A percentile compares a stretch with the other conserved stretches of the same genome.
Conservation (phyloP, 2,888 invertebrate species). For the Drosophila parthenogenetica region DNA sequence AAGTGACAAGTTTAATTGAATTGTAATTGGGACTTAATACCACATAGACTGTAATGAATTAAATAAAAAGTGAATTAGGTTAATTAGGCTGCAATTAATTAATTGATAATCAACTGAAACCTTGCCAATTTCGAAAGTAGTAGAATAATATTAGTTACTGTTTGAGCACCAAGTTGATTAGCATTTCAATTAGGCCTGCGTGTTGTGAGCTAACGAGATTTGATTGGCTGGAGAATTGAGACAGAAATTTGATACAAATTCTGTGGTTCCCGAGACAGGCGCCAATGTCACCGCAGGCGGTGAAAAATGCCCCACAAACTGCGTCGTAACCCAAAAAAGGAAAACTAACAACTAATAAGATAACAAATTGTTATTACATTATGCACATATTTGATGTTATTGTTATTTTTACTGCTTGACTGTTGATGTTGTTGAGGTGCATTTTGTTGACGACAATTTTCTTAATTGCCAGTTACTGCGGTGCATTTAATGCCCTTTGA, state of each 20-base stretch:
- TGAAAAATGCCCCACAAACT: slow-evolving; percentile 52
- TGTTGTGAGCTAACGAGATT: slow-evolving; percentile 43
- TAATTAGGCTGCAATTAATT: neutral
- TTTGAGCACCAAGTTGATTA: slow-evolving; percentile 25
- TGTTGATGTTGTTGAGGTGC: slow-evolving; percentile 47
- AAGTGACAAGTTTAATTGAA: neutral
- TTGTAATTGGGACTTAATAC: slow-evolving; percentile 7
- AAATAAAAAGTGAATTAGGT: slow-evolving; percentile 5
- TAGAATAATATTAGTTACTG: neutral
- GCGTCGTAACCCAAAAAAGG: slow-evolving; percentile 49
- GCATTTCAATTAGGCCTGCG: slow-evolving; percentile 43
- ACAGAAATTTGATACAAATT: slow-evolving; percentile 58
- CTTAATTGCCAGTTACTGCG: slow-evolving; percentile 40
- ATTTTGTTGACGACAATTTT: slow-evolving; percentile 46
- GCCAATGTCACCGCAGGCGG: slow-evolving; percentile 56
- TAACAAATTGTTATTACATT: slow-evolving; percentile 44
- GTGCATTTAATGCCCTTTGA: slow-evolving; percentile 59
- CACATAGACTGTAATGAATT: neutral
- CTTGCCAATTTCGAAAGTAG: slow-evolving; percentile 6
- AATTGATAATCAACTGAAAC: slow-evolving; percentile 1
- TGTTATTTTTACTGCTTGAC: slow-evolving; percentile 15
- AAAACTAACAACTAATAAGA: slow-evolving; percentile 28
- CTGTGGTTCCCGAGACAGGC: slow-evolving; percentile 40
- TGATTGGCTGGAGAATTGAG: slow-evolving; percentile 48
- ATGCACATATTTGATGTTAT: slow-evolving; percentile 26